These are phyloP conservation scores for Speoplatyrhinus poulsoni DNA, from an alignment of 2,113 vertebrate genomes.

Conservation along the genomic window DNA sequence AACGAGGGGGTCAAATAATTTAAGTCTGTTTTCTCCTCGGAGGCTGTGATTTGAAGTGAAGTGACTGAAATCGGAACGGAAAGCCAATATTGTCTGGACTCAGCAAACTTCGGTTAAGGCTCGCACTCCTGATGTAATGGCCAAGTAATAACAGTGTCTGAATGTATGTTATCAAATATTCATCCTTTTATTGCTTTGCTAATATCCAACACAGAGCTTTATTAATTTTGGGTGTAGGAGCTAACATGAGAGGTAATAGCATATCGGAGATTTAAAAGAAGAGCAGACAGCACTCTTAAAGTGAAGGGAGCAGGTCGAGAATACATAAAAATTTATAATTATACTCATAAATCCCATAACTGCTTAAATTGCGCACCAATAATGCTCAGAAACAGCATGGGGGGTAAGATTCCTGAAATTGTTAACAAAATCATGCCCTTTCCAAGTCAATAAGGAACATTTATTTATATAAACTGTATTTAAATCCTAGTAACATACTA, in stretches of 20 bases:
- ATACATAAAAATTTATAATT: too few species aligned
- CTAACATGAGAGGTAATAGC: slow-evolving; percentile 50
- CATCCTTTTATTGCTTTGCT: slow-evolving; percentile 74
- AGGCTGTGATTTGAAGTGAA: slow-evolving; percentile 41
- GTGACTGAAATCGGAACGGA: not conserved
- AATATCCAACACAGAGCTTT: slow-evolving; percentile 72
- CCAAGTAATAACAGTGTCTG: slow-evolving; percentile 66
- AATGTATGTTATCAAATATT: slow-evolving; percentile 76
- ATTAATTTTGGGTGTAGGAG: slow-evolving; percentile 68
- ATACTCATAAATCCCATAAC: too few species aligned
- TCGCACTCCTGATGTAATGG: slow-evolving; percentile 67
- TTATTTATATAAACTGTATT: too few species aligned
- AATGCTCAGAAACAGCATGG: too few species aligned
- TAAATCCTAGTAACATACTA: too few species aligned
- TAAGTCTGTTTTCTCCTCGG: slow-evolving; percentile 23
- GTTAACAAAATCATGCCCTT: too few species aligned
- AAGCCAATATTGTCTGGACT: slow-evolving; percentile 16
- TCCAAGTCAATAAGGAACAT: too few species aligned
- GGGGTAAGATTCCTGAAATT: too few species aligned
- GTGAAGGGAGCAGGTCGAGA: not conserved
- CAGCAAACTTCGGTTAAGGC: slow-evolving; percentile 53
- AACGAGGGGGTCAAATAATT: not conserved
- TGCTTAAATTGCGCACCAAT: too few species aligned
- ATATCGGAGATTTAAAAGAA: slow-evolving; percentile 60
- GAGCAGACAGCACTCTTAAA: slow-evolving; percentile 32